phyloP scores from a whole-genome alignment of 2,888 invertebrate genomes.

The Pristionchus fissidentatus region DNA sequence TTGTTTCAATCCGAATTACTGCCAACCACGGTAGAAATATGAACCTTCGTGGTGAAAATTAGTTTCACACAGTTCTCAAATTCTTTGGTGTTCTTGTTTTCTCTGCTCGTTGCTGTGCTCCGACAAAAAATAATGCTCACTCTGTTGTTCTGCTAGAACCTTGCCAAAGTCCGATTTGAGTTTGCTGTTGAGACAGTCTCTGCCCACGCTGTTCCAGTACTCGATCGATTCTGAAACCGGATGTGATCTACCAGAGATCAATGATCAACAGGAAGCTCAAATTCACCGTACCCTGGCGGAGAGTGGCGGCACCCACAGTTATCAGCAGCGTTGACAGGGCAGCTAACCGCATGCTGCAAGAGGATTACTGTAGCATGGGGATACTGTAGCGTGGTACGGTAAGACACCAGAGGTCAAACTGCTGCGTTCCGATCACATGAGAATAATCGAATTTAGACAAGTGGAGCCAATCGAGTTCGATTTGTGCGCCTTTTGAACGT shows the following conservation, averaged over 20 bases:
- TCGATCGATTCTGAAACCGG: slow-evolving; percentile 42
- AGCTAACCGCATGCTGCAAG: background rate
- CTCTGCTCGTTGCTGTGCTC: too few relatives aligned
- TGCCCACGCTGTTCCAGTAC: slow-evolving; percentile 6
- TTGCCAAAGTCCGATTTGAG: background rate
- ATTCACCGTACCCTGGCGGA: background rate
- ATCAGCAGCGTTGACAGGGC: background rate
- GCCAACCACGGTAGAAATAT: too few relatives aligned
- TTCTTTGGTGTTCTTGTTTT: too few relatives aligned
- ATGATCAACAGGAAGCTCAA: background rate
- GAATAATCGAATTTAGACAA: background rate
- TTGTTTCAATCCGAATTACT: too few relatives aligned
- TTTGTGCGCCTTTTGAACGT: too few relatives aligned
- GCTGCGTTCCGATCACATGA: too few relatives aligned
- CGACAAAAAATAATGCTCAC: background rate
- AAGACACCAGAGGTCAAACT: too few relatives aligned
- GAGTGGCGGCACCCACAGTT: background rate
- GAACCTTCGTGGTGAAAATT: too few relatives aligned
- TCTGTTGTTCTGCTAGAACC: background rate
- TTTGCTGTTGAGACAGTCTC: background rate
- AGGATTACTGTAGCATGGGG: background rate
- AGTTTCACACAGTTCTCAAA: too few relatives aligned
- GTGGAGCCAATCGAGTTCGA: background rate
- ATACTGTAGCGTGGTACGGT: background rate
- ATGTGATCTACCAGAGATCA: background rate